Conservation (phyloP, 2,888 invertebrate species). For the Cryptosula pallasiana region DNA sequence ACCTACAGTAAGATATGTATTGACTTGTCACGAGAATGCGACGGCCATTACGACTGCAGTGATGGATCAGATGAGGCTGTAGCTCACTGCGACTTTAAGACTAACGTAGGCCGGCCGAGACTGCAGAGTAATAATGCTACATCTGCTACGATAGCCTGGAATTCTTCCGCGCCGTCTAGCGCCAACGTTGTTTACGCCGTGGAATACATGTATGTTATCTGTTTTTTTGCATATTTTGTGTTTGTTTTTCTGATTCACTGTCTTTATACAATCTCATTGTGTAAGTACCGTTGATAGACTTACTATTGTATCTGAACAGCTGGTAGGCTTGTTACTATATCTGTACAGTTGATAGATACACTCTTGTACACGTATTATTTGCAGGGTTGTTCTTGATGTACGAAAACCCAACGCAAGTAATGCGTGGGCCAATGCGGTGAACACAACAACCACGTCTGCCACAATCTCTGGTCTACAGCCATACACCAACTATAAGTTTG, state of each 20-base stretch:
- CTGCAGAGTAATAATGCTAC: not conserved
- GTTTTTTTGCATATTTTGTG: no score
- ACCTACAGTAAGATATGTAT: constrained; percentile 55
- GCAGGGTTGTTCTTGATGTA: not conserved
- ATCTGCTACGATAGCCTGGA: not conserved
- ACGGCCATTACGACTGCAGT: constrained; percentile 53
- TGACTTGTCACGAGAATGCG: constrained; percentile 57
- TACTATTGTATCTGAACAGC: no score
- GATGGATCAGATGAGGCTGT: constrained; percentile 70
- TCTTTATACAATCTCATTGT: no score
- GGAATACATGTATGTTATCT: constrained; percentile 9
- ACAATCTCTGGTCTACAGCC: not conserved
- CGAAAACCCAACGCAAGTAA: not conserved
- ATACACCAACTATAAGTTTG: constrained; percentile 12
- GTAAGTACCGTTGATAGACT: no score
- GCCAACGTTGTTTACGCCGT: not conserved
- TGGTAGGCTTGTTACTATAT: no score
- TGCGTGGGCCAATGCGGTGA: not conserved
- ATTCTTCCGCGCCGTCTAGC: not conserved
- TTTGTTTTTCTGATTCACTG: no score
- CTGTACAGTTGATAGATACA: no score
- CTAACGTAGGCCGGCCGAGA: not conserved
- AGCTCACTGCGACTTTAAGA: not conserved
- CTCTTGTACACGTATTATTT: no score
- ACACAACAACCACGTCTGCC: not conserved